Conservation (phyloP, 2,113 vertebrate genomes). For the Hoplias malabaricus region DNA sequence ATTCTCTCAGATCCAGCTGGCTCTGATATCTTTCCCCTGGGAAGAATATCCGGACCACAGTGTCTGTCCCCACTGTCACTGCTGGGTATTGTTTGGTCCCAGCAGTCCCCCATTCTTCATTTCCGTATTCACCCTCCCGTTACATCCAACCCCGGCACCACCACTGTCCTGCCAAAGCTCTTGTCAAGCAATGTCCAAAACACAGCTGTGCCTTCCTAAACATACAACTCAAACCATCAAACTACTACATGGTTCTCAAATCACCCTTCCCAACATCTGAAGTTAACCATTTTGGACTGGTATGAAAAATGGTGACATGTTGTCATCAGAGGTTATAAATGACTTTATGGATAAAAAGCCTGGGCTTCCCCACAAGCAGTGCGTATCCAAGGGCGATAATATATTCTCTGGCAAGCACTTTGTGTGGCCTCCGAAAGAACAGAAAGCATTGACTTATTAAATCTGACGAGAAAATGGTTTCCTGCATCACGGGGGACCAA, state of each 20-base stretch:
- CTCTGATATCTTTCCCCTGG: conserved; percentile 25
- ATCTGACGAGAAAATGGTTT: conserved; percentile 39
- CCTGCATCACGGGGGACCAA: conserved; percentile 27
- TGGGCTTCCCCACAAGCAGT: conserved; percentile 17
- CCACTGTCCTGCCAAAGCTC: conserved; percentile 38
- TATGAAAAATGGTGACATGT: conserved; percentile 25
- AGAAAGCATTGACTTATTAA: conserved; percentile 34
- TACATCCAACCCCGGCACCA: conserved; percentile 10
- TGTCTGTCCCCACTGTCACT: conserved; percentile 25
- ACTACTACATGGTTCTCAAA: conserved; percentile 16
- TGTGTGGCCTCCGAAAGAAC: conserved; percentile 42
- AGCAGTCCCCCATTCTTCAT: conserved; percentile 41
- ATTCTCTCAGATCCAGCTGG: conserved; percentile 48
- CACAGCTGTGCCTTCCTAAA: conserved; percentile 27
- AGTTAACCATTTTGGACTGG: conserved; percentile 16
- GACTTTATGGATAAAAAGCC: conserved; percentile 35
- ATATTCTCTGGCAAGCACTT: conserved; percentile 32
- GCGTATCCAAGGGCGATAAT: conserved; percentile 33
- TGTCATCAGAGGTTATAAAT: conserved; percentile 30
- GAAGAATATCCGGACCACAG: conserved; percentile 48
- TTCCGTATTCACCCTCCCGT: conserved; percentile 41
- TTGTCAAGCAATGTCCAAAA: conserved; percentile 2
- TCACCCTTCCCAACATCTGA: not conserved
- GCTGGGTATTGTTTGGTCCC: conserved; percentile 38
- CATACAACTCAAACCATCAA: conserved; percentile 29